phyloP scores from a whole-genome alignment of 2,888 invertebrate genomes.

The Tethea ocularis region DNA sequence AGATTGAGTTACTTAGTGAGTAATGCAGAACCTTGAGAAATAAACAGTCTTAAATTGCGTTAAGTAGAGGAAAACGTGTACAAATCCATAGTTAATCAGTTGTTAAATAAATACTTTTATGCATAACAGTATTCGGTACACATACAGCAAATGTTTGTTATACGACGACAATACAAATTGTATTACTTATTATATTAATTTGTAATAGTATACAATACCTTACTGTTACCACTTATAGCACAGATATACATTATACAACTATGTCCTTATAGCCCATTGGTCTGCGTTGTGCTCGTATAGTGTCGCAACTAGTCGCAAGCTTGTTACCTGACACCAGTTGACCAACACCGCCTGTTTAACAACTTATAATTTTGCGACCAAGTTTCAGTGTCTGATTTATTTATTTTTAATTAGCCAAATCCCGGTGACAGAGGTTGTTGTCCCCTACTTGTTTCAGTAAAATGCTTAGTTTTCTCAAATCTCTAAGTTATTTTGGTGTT shows the following conservation, averaged over 20 bases:
- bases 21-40: background rate
- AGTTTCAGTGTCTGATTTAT: background rate
- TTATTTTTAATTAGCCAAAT: background rate
- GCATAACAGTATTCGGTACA: background rate
- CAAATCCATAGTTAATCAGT: too few relatives aligned
- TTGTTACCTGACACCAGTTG: conserved; percentile 46
- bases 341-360: conserved; percentile 55
- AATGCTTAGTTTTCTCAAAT: too few relatives aligned
- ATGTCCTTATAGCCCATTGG: conserved; percentile 36
- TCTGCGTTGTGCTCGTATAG: conserved; percentile 27
- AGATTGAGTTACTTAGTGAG: background rate
- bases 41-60: too few relatives aligned
- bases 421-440: too few relatives aligned
- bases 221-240: background rate
- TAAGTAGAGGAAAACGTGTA: too few relatives aligned
- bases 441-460: too few relatives aligned
- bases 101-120: too few relatives aligned
- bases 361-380: conserved; percentile 36
- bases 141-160: background rate
- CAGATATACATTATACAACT: conserved; percentile 22
- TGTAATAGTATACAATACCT: too few relatives aligned
- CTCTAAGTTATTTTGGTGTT: too few relatives aligned
- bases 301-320: conserved; percentile 34
- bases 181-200: too few relatives aligned
- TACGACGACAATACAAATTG: too few relatives aligned